A percentile compares a stretch with the other conserved stretches of the same genome.
Conservation (phyloP, 2,113 vertebrate species). For the Stigmatopora nigra region DNA sequence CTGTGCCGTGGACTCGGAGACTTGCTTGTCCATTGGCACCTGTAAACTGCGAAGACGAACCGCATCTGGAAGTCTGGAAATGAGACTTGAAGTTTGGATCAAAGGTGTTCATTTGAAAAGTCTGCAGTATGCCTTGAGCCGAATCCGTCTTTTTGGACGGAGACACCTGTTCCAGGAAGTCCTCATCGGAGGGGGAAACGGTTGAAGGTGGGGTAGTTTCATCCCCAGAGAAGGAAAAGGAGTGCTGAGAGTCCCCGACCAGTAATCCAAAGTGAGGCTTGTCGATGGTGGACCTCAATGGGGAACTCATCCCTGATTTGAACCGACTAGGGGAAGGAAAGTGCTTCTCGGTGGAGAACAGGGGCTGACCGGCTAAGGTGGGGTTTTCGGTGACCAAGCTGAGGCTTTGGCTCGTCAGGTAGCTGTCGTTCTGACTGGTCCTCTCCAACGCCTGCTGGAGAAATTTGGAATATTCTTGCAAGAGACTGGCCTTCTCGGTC, state of each 20-base stretch:
- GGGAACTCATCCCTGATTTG: slow-evolving; percentile 90
- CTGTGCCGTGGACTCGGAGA: slow-evolving; percentile 86
- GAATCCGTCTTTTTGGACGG: slow-evolving; percentile 90
- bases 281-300: slow-evolving; percentile 87
- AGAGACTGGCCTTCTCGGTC: slow-evolving; percentile 89
- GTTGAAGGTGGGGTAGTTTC: slow-evolving; percentile 87
- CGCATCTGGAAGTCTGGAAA: slow-evolving; percentile 84
- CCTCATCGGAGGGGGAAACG: slow-evolving; percentile 89
- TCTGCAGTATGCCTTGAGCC: slow-evolving; percentile 87
- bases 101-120: slow-evolving; percentile 92
- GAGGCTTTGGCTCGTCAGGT: slow-evolving; percentile 94
- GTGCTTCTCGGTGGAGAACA: slow-evolving; percentile 93
- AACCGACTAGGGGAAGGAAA: slow-evolving; percentile 88
- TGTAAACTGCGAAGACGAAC: slow-evolving; percentile 86
- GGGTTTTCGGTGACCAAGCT: slow-evolving; percentile 91
- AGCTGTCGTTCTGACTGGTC: slow-evolving; percentile 99
- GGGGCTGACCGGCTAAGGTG: slow-evolving; percentile 82
- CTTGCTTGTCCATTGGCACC: slow-evolving; percentile 94
- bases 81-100: slow-evolving; percentile 94
- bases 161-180: slow-evolving; percentile 94
- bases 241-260: slow-evolving; percentile 91
- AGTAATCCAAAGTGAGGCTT: slow-evolving; percentile 96
- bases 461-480: slow-evolving; percentile 98
- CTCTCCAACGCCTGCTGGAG: slow-evolving; percentile 96
- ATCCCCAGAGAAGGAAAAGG: slow-evolving; percentile 94